These are phyloP conservation scores for Otocyon megalotis DNA, from an alignment of 2,113 vertebrate species.

Conservation along the genomic window DNA sequence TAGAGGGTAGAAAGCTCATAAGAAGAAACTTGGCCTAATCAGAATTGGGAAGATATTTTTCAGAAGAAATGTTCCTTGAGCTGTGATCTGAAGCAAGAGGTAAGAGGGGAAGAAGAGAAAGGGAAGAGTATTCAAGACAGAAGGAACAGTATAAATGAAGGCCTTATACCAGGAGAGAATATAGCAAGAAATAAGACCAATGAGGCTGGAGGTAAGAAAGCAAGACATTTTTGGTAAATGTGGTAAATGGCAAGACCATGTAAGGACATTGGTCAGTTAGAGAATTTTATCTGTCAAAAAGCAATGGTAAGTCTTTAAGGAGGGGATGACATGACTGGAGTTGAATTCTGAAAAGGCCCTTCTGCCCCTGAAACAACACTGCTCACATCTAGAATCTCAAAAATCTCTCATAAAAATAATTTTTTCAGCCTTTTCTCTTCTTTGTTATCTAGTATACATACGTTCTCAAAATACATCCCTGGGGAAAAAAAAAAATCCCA, in stretches of 20 bases:
- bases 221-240: not conserved
- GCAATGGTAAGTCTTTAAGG: not conserved
- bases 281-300: constrained; percentile 22
- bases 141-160: not conserved
- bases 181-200: not conserved
- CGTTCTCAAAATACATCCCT: not conserved
- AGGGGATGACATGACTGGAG: not conserved
- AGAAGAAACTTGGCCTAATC: not conserved
- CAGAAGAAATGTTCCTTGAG: not conserved
- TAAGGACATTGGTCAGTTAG: not conserved
- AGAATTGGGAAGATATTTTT: not conserved
- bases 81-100: not conserved
- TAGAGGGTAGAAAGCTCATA: not conserved
- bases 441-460: not conserved
- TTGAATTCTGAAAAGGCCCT: not conserved
- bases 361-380: not conserved
- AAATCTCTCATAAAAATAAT: not conserved
- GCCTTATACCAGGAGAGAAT: not conserved
- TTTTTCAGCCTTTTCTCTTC: not conserved
- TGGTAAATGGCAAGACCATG: not conserved
- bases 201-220: not conserved
- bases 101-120: not conserved
- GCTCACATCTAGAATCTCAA: not conserved
- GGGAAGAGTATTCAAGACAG: not conserved
- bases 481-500: not conserved